phyloP scores from a whole-genome alignment of 1,140 invertebrate genomes.

The Temnothorax longispinosus region DNA sequence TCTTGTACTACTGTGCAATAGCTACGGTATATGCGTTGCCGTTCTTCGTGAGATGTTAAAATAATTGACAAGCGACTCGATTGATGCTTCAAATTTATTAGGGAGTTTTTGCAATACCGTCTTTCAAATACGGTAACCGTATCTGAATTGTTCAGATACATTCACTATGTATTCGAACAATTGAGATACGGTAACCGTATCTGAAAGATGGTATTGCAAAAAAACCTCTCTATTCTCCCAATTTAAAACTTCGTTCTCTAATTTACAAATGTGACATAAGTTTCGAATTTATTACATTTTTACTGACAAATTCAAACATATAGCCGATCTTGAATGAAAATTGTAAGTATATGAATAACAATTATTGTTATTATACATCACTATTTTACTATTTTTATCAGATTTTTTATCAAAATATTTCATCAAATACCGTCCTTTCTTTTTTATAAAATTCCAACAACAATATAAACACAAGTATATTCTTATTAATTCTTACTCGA shows the following conservation, averaged over 20 bases:
- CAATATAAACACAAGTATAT: not conserved
- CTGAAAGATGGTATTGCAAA: too few relatives aligned
- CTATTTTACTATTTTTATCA: not conserved
- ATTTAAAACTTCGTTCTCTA: not conserved
- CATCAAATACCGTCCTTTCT: too few relatives aligned
- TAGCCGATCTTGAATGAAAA: not conserved
- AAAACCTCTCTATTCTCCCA: not conserved
- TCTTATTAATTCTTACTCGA: not conserved
- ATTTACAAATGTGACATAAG: not conserved
- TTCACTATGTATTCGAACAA: too few relatives aligned
- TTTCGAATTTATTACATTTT: not conserved
- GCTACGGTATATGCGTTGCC: not conserved
- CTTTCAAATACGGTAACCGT: too few relatives aligned
- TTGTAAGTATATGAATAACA: not conserved
- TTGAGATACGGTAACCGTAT: too few relatives aligned
- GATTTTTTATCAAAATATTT: not conserved
- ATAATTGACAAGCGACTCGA: not conserved
- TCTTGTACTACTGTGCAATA: constrained; percentile 28
- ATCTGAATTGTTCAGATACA: too few relatives aligned
- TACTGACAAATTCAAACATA: not conserved
- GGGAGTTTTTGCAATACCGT: too few relatives aligned
- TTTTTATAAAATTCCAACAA: not conserved
- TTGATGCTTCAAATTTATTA: not conserved
- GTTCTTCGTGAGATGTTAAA: constrained; percentile 65
- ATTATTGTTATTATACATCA: not conserved